Conservation (phyloP, 2,888 invertebrate genomes). For the Stenurella melanura region DNA sequence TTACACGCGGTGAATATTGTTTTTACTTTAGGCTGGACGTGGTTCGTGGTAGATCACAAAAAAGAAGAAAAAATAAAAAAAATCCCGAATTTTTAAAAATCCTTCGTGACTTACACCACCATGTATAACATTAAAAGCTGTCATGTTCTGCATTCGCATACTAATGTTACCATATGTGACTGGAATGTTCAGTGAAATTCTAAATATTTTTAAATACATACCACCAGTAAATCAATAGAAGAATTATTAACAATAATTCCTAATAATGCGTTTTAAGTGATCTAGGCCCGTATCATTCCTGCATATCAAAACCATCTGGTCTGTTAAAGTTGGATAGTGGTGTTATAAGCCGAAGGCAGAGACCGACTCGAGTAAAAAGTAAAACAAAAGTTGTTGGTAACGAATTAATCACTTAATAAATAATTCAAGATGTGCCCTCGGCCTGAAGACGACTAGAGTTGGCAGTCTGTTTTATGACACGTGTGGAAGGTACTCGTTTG, state of each 20-base stretch:
- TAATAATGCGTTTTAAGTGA: constrained; percentile 5
- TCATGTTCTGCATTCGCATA: background rate
- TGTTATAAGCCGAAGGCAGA: constrained; percentile 17
- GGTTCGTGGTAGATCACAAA: too few species aligned
- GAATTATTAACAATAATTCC: background rate
- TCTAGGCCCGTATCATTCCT: constrained; percentile 13
- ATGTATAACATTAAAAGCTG: background rate
- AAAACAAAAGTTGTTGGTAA: constrained; percentile 53
- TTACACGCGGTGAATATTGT: too few species aligned
- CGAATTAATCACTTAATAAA: constrained; percentile 65
- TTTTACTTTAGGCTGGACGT: too few species aligned
- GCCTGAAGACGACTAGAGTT: constrained; percentile 51
- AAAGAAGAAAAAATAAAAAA: too few species aligned
- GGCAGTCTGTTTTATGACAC: constrained; percentile 59
- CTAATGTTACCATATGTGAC: background rate
- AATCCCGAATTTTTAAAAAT: too few species aligned
- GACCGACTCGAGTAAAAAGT: constrained; percentile 39
- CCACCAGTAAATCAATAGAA: background rate
- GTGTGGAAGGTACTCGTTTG: constrained; percentile 56
- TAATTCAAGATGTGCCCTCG: constrained; percentile 62
- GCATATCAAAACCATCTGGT: constrained; percentile 27
- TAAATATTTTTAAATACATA: background rate
- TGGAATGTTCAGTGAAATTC: background rate
- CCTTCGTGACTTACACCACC: background rate
- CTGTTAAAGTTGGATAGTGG: constrained; percentile 11